Evolutionary conservation across 2,113 vertebrate genomes (phyloP).

Genomic region (Irena cyanogastra): DNA sequence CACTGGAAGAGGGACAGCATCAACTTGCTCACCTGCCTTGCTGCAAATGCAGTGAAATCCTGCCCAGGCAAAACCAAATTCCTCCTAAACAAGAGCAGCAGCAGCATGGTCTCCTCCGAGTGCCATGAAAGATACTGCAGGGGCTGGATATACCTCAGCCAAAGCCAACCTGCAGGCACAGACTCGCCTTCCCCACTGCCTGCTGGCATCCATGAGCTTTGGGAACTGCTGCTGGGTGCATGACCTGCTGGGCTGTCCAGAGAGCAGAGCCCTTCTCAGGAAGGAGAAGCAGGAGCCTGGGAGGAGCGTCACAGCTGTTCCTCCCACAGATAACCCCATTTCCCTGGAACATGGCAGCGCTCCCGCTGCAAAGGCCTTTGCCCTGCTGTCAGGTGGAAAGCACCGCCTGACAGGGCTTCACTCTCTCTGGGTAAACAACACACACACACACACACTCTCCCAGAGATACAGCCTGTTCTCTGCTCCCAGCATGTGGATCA

Average conservation of each 20-base stretch:
- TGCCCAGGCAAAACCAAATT: neutral
- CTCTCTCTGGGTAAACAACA: neutral
- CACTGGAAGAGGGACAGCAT: neutral
- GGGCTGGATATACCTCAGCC: neutral
- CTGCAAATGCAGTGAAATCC: neutral
- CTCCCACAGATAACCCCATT: neutral
- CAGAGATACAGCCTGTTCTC: neutral
- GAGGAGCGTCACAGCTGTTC: neutral
- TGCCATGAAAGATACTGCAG: fast-evolving
- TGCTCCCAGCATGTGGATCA: neutral
- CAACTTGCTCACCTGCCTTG: fast-evolving
- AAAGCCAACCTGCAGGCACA: neutral
- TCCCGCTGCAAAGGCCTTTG: neutral
- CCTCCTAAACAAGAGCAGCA: neutral
- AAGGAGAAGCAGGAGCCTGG: neutral
- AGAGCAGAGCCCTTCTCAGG: neutral
- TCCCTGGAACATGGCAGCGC: fast-evolving
- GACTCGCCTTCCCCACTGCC: neutral
- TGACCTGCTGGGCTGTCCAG: fast-evolving
- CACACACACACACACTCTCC: fast-evolving
- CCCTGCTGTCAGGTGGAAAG: neutral
- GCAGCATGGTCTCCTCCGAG: neutral
- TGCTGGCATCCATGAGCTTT: neutral
- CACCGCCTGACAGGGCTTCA: fast-evolving
- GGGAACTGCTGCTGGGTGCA: neutral